phyloP scores from a whole-genome alignment of 2,113 vertebrate species.

The Zosterops japonicus region DNA sequence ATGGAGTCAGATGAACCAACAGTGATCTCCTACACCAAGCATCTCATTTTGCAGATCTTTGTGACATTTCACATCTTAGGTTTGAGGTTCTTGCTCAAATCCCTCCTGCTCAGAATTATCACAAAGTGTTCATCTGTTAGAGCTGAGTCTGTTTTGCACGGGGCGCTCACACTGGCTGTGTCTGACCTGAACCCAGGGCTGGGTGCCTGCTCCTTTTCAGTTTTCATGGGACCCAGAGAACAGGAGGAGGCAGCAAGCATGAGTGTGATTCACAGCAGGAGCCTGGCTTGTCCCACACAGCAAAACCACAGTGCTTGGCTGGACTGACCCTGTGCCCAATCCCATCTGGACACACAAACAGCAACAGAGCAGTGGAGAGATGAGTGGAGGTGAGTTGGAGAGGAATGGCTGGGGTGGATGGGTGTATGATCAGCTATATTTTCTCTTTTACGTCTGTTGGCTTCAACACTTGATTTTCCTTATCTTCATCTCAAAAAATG shows the following conservation, averaged over 20 bases:
- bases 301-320: background rate
- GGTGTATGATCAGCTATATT: background rate
- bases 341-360: background rate
- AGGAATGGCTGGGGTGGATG: background rate
- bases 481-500: background rate
- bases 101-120: background rate
- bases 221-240: accelerated
- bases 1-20: background rate
- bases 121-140: background rate
- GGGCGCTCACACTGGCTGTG: background rate
- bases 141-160: background rate
- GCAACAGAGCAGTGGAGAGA: background rate
- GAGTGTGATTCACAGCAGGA: background rate
- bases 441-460: background rate
- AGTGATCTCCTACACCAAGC: background rate
- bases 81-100: background rate
- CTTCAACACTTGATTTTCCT: background rate
- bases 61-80: background rate
- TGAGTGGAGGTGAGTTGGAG: background rate
- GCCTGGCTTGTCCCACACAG: background rate
- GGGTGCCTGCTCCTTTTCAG: background rate
- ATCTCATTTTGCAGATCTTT: background rate
- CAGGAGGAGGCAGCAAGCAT: background rate
- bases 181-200: background rate
- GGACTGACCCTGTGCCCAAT: background rate